These are phyloP conservation scores for Bubo scandiacus DNA, from an alignment of 2,113 vertebrate species.

Conservation along the genomic window DNA sequence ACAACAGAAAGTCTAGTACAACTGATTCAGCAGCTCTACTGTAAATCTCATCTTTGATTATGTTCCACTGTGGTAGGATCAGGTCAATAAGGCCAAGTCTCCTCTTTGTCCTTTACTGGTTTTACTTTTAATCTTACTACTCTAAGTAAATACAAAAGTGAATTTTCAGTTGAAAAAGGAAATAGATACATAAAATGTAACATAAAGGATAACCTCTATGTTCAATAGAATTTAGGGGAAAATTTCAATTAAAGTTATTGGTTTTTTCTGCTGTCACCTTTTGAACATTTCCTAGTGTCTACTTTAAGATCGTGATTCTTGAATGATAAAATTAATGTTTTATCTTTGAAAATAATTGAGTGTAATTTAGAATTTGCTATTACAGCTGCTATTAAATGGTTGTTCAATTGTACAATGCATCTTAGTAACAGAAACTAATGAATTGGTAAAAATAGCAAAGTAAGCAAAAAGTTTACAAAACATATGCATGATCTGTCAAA, in stretches of 20 bases:
- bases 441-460: neutral
- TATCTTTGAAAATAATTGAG: neutral
- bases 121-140: neutral
- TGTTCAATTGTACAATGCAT: neutral
- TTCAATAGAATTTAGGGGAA: neutral
- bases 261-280: neutral
- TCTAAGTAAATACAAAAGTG: neutral
- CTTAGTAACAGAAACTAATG: neutral
- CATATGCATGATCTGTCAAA: neutral
- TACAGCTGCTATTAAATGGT: neutral
- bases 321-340: neutral
- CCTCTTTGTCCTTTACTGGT: neutral
- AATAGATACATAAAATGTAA: neutral
- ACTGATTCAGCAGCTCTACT: neutral
- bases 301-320: neutral
- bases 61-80: neutral
- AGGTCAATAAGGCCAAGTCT: neutral
- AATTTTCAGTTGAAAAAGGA: neutral
- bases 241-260: fast-evolving
- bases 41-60: neutral
- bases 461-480: slow-evolving; percentile 13
- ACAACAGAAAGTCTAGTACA: neutral
- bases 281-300: neutral
- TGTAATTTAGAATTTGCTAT: neutral
- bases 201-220: neutral